Evolutionary conservation across 2,113 vertebrate genomes (phyloP).

Genomic region (Chinchilla lanigera): DNA sequence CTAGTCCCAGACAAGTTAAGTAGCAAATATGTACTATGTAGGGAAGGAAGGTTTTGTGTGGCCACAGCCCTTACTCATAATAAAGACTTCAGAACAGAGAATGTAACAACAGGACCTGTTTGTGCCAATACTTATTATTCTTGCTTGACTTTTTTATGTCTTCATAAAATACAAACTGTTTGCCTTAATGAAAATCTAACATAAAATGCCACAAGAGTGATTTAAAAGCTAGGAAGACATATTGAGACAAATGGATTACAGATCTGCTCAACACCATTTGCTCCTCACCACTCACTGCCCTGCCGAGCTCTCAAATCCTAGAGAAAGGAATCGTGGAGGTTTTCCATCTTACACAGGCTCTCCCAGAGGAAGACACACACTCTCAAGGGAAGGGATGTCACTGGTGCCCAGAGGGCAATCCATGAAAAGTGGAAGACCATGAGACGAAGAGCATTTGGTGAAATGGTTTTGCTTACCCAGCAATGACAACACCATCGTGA

Average conservation of each 20-base stretch:
- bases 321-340: neutral
- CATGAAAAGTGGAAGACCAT: neutral
- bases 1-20: neutral
- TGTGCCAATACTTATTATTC: conserved; percentile 50
- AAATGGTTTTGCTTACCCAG: conserved; percentile 89
- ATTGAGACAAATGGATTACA: conserved; percentile 20
- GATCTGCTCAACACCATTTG: neutral
- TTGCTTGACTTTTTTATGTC: conserved; percentile 68
- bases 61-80: conserved; percentile 22
- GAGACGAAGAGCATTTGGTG: neutral
- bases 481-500: conserved; percentile 90
- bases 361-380: fast-evolving
- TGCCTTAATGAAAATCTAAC: conserved; percentile 65
- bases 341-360: neutral
- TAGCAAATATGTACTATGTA: neutral
- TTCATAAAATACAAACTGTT: conserved; percentile 66
- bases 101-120: neutral
- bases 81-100: neutral
- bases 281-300: neutral
- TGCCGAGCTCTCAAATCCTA: neutral
- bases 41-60: neutral
- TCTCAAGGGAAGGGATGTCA: neutral
- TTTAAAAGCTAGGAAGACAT: conserved; percentile 31
- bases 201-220: conserved; percentile 40
- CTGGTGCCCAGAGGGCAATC: neutral